These are phyloP conservation scores for Paramuricea clavata DNA, from an alignment of 92 coral and sea anemone species.

Conservation along the genomic window DNA sequence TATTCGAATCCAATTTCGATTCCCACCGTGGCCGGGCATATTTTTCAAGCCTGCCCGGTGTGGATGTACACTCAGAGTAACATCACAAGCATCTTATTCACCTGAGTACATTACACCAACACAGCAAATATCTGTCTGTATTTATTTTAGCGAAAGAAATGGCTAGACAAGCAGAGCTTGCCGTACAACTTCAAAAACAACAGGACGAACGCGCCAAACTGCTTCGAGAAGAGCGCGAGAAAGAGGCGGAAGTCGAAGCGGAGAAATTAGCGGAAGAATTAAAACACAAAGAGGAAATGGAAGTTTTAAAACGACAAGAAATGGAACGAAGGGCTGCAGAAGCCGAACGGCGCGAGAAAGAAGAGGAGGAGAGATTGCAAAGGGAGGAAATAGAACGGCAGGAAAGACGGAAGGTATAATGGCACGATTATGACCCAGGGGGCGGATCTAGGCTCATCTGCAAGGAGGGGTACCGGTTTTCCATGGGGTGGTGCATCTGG, in stretches of 20 bases:
- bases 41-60: no score
- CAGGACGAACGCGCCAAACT: conserved; percentile 70
- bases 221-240: conserved; percentile 33
- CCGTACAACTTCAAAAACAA: conserved; percentile 81
- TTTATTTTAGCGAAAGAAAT: conserved; percentile 74
- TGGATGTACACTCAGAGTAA: no score
- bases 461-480: no score
- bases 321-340: conserved; percentile 22
- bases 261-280: conserved; percentile 7
- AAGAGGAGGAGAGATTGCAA: conserved; percentile 71
- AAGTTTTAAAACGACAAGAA: conserved; percentile 9
- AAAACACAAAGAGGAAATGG: conserved; percentile 25
- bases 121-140: no score
- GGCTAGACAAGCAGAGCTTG: conserved; percentile 83
- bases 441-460: no score
- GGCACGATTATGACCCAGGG: no score
- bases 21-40: no score
- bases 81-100: no score
- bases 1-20: no score
- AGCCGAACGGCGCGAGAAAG: conserved; percentile 19
- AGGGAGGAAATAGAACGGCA: conserved; percentile 86
- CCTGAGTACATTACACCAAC: no score
- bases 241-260: conserved; percentile 11
- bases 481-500: no score
- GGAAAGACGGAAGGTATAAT: conserved; percentile 85